A percentile compares a stretch with the other conserved stretches of the same genome.
Evolutionary conservation across 1,140 invertebrate genomes (phyloP).

Genomic region (Pteromalus puparum): DNA sequence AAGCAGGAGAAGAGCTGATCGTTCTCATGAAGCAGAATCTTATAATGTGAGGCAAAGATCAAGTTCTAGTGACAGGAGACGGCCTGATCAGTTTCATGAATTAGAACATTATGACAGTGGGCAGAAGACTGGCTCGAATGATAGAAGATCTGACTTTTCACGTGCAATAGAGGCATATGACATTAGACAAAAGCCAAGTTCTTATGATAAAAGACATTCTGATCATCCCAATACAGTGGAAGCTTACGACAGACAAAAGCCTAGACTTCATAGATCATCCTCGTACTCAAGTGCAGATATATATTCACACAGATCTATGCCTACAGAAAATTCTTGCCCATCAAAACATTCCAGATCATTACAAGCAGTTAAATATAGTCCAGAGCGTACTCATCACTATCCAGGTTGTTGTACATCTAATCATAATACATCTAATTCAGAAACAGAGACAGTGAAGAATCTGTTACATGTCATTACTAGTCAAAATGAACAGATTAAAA

Average conservation of each 20-base stretch:
- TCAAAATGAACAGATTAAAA: slow-evolving; percentile 70
- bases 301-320: slow-evolving; percentile 5
- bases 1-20: background rate
- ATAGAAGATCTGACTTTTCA: slow-evolving; percentile 1
- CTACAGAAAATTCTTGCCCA: background rate
- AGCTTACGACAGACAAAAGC: background rate
- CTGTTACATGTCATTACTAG: slow-evolving; percentile 66
- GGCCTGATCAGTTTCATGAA: background rate
- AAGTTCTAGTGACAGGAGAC: background rate
- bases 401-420: slow-evolving; percentile 40
- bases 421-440: slow-evolving; percentile 58
- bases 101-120: background rate
- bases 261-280: slow-evolving; percentile 39
- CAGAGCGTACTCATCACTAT: slow-evolving; percentile 49
- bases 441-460: slow-evolving; percentile 64
- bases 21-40: background rate
- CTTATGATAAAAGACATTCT: background rate
- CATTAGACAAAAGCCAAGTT: background rate
- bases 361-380: slow-evolving; percentile 29
- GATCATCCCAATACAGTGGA: slow-evolving; percentile 4
- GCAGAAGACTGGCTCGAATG: background rate
- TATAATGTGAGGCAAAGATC: slow-evolving; percentile 7
- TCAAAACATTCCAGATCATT: slow-evolving; percentile 37
- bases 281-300: slow-evolving; percentile 24
- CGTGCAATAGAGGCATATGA: background rate